Evolutionary conservation across 2,797 vertebrate species (phyloP), one percentile per base, ranked within the genome.

Genomic region (Mus minutoides): DNA sequence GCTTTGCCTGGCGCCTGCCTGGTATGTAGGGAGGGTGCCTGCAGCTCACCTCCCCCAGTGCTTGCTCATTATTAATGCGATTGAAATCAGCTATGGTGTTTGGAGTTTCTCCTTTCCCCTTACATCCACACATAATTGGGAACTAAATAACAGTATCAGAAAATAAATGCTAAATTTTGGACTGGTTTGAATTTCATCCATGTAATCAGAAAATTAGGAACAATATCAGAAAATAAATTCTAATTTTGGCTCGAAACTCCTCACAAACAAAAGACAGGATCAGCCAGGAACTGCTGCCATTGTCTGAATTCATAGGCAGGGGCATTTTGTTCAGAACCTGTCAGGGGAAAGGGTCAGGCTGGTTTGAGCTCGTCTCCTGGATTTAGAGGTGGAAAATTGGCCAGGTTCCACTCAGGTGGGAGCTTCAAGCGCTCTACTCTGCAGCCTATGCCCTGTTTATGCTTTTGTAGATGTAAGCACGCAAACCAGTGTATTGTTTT

Each of bases 401-500:
- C 88, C 10, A 17, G 76, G 40, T 86, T 67, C 84, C 60, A 84
- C 64, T n/a, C 19, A 91, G n/a, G 16, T 43, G n/a, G 78, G 80
- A 95, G 43, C 58, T 87, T 88, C 82, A 79, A 80, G 49, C 93
- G 56, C 64, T 31, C 1, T 62, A 71, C 40, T 84, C 46, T 10
- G 37, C 86, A 87, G 17, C 62, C 49, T 0, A 52, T 58, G 93
- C 77, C 17, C 9, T 31, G 12, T 11, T 3, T 92, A 13, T 1
- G 77, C 1, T 29, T 73, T 90, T 11, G 7, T 43, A 80, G 58
- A 29, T 7, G 19, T 6, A 60, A 2, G 26, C 52, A 34, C 3
- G 94, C 89, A 96, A 8, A 95, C 80, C 58, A 69, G 85, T 14
- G 79, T 88, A 73, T 85, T 91, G 60, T 97, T 97, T 96, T 92